A percentile compares a stretch with the other conserved stretches of the same genome.
Evolutionary conservation across 2,888 invertebrate species (phyloP).

Genomic region (Oscheius sp.): DNA sequence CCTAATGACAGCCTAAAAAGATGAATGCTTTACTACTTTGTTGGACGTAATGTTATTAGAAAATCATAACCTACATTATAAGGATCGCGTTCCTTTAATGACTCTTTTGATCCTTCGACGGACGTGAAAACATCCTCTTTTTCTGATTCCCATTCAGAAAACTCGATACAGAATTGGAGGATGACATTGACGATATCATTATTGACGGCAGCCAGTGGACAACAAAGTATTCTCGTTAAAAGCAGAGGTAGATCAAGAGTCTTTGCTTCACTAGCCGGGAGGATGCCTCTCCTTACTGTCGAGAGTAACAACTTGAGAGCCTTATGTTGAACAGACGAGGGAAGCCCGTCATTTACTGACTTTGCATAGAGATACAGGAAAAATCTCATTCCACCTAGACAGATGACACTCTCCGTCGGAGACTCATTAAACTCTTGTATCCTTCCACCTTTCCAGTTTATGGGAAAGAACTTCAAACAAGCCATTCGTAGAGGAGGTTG

Average conservation of each 20-base stretch:
- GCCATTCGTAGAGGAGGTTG: slow-evolving; percentile 29
- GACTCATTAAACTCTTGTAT: slow-evolving; percentile 24
- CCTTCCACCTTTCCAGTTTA: slow-evolving; percentile 32
- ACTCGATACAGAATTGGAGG: slow-evolving; percentile 9
- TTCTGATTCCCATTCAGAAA: background rate
- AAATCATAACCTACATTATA: slow-evolving; percentile 13
- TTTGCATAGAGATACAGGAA: slow-evolving; percentile 37
- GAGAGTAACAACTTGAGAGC: slow-evolving; percentile 29
- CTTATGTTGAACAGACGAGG: slow-evolving; percentile 19
- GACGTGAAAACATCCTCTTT: background rate
- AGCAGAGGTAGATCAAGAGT: background rate
- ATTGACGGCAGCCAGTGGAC: slow-evolving; percentile 32
- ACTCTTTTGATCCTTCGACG: background rate
- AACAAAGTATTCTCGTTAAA: slow-evolving; percentile 25
- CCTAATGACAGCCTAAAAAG: slow-evolving; percentile 26
- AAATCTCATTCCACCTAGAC: slow-evolving; percentile 36
- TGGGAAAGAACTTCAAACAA: slow-evolving; percentile 29
- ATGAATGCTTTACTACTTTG: background rate
- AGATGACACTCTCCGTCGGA: slow-evolving; percentile 21
- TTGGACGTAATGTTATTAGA: too few relatives aligned
- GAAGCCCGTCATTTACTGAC: slow-evolving; percentile 34
- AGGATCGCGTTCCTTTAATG: background rate
- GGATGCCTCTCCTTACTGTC: background rate
- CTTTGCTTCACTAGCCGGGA: slow-evolving; percentile 1
- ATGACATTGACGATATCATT: slow-evolving; percentile 42